phyloP scores from a whole-genome alignment of 2,888 invertebrate species.

The Pheosia gnoma region DNA sequence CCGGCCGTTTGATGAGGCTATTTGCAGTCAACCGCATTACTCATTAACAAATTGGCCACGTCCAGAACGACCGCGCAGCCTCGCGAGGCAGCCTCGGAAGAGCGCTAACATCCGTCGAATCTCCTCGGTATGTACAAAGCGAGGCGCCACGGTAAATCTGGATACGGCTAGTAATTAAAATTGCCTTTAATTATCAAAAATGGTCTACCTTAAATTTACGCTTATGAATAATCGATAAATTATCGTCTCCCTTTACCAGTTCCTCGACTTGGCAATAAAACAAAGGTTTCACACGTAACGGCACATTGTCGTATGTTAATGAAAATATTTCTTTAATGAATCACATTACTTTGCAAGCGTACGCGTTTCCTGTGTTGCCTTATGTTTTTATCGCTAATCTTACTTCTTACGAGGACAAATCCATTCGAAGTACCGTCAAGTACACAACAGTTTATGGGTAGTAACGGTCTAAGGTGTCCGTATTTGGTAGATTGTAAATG shows the following conservation, averaged over 20 bases:
- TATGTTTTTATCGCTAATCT: constrained; percentile 28
- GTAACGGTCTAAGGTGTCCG: constrained; percentile 7
- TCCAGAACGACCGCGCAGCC: too few relatives aligned
- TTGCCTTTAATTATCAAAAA: too few relatives aligned
- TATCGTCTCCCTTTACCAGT: background rate
- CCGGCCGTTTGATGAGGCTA: too few relatives aligned
- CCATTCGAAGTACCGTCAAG: constrained; percentile 7
- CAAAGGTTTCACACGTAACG: constrained; percentile 36
- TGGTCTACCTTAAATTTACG: too few relatives aligned
- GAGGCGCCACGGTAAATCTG: too few relatives aligned
- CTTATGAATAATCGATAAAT: background rate
- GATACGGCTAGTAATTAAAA: too few relatives aligned
- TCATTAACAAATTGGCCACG: too few relatives aligned
- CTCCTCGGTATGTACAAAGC: too few relatives aligned
- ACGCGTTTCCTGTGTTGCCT: constrained; percentile 32
- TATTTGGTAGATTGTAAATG: constrained; percentile 4
- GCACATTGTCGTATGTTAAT: constrained; percentile 33
- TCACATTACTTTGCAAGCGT: constrained; percentile 37
- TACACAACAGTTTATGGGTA: constrained; percentile 8
- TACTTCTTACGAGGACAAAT: constrained; percentile 7
- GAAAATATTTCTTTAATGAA: constrained; percentile 32
- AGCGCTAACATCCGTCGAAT: too few relatives aligned
- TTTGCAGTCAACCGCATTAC: too few relatives aligned
- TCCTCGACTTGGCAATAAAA: constrained; percentile 22
- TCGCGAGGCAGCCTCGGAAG: too few relatives aligned